Base-by-base conservation (phyloP, 1,140 invertebrate genomes). In the Rhagoletis pomonella region DNA sequence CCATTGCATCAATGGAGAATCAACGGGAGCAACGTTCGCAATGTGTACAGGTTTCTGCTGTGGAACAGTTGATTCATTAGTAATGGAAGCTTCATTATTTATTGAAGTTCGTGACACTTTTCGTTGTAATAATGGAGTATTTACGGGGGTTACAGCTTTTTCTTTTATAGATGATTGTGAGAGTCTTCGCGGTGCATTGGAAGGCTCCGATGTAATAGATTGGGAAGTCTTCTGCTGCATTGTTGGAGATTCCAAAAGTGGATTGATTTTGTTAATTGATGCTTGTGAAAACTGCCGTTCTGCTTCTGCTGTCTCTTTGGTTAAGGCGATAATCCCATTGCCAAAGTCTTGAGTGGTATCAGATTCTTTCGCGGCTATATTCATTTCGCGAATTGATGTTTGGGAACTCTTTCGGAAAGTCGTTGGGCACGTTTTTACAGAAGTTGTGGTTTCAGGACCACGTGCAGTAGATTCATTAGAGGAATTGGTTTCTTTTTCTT, bases 1-100 rank as follows among this genome's bases (percentile, higher is more conserved):
- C 73, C 73, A 77, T 9, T 77, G 73, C 73, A 77, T 77, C 12
- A 81, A 12, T 55, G 73, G 73, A 10, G 73, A 81, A 3, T 81
- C 44, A 29, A 6, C n/a, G 10, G 55, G 3, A 1, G 17, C 47
- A 2, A 29, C 47, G 19, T 81, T 81, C 4, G 73, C 0, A 55
- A 29, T 12, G 6, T 50, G 73, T n/a, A 7, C 2, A 5, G 14
- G 1, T 44, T 69, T 69, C 5, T 42, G 0, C 12, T 42, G 9
- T 5, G 12, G 44, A 17, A 73, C 42, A 3, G 42, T 12, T 1
- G 42, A 73, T 7, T 73, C 39, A 44, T 73, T 73, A 12, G 29
- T 29, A 73, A 42, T 67, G 0, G 1, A 39, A 17, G 14, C 1
- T 14, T 73, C 44, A 7, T 73, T 14, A n/a, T 12, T 44, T 3